Evolutionary conservation across 2,888 invertebrate genomes (phyloP).

Genomic region (Ennomos erosarius): DNA sequence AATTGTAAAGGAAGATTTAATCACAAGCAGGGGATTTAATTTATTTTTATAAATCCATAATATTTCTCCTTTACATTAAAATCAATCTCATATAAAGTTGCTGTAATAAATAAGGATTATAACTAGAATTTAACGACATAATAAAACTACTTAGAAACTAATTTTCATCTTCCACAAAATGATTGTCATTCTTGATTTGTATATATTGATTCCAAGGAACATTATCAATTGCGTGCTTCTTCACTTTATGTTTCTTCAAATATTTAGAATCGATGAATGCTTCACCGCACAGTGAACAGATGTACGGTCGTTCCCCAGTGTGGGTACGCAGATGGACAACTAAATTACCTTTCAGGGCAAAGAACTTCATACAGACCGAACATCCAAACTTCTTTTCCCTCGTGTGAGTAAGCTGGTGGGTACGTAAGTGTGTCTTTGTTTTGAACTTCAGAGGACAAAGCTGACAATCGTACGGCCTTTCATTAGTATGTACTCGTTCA

Average conservation of each 20-base stretch:
- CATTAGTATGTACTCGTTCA: conserved; percentile 80
- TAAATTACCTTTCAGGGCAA: conserved; percentile 79
- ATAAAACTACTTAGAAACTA: too few relatives aligned
- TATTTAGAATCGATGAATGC: conserved; percentile 83
- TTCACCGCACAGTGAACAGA: conserved; percentile 75
- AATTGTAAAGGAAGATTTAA: too few relatives aligned
- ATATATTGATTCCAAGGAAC: conserved; percentile 75
- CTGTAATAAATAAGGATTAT: too few relatives aligned
- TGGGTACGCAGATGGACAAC: conserved; percentile 81
- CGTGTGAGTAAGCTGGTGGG: conserved; percentile 81
- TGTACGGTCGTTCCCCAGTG: conserved; percentile 80
- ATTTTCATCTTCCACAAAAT: conserved; percentile 6
- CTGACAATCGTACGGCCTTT: conserved; percentile 76
- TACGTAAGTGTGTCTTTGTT: conserved; percentile 79
- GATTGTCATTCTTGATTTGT: conserved; percentile 29
- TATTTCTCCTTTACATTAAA: too few relatives aligned
- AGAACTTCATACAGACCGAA: conserved; percentile 82
- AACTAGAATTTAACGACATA: too few relatives aligned
- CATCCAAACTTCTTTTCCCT: conserved; percentile 82
- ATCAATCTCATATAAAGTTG: too few relatives aligned
- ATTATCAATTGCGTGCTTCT: conserved; percentile 75
- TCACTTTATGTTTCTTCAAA: conserved; percentile 79
- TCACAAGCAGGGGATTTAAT: too few relatives aligned
- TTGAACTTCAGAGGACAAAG: conserved; percentile 76
- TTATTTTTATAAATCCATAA: too few relatives aligned